Evolutionary conservation across 2,888 invertebrate genomes (phyloP), one percentile per base, ranked within the genome.

Genomic region (Dryocosmus kuriphilus): DNA sequence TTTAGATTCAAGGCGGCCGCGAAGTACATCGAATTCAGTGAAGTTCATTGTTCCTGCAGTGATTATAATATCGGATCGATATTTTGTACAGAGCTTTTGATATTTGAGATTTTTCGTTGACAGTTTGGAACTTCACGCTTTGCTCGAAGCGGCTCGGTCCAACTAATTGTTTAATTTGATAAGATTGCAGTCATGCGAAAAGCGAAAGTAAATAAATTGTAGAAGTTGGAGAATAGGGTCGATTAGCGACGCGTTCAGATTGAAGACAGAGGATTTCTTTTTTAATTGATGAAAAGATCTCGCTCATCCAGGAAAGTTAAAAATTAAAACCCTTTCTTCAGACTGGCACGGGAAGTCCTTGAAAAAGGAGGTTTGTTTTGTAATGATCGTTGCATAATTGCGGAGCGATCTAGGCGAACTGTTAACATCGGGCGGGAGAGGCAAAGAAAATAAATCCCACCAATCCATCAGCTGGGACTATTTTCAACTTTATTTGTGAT

Each of bases 1-100:
- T 46, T 67, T 30, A 41, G 46, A 8, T 67, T 22, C 7, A 67
- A 67, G 35, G 35, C 41, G 46, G 67, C 46, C 67, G 46, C 78
- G 35, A 79, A 79, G 63, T 67, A 74, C 76, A 83, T 80, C 67
- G 77, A 78, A 85, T 77, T 65, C 51, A 55, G 73, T 82, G 82
- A 83, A 80, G 78, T 79, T 60, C 71, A 71, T 71, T 71, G 71
- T 71, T 51, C n/a, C 71, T 27, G 67, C 55, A 51, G 51, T 71
- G 30, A 71, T 71, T 71, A 71, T 71, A 30, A 71, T 32, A 71
- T 71, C 67, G 27, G 41, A 67, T 67, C 30, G 71, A 71, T 71
- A 71, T 71, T 71, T 71, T 71, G 71, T 71, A 71, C 71, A 71
- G 71, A 71, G 46, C 27, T 71, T 71, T 71, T 71, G 71, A 71